Percentiles rank a stretch among this genome's conserved stretches.
Evolutionary conservation across 2,113 vertebrate genomes (phyloP).

Genomic region (Petrocephalus zakoni): DNA sequence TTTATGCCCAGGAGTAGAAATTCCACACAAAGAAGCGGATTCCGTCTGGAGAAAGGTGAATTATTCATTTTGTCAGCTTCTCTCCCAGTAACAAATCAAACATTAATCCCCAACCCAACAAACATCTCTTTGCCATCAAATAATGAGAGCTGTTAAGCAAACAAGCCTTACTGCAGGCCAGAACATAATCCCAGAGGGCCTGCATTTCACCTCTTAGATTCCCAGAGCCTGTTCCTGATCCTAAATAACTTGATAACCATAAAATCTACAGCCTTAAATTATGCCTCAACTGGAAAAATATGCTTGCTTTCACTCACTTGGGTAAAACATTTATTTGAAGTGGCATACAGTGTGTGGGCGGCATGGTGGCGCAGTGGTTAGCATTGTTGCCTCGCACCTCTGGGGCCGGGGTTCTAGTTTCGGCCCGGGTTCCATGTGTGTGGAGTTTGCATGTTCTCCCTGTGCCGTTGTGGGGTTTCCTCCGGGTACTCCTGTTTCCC

Average conservation of each 20-base stretch:
- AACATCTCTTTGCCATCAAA: not conserved
- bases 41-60: constrained; percentile 31
- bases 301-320: not conserved
- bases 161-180: constrained; percentile 15
- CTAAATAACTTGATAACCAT: not conserved
- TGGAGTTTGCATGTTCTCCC: no score
- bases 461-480: no score
- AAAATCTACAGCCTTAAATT: not conserved
- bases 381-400: no score
- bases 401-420: no score
- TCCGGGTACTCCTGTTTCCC: no score
- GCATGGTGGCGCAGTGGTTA: no score
- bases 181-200: constrained; percentile 22
- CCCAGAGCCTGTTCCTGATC: not conserved
- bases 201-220: not conserved
- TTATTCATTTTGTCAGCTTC: constrained; percentile 36
- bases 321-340: not conserved
- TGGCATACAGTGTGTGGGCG: not conserved
- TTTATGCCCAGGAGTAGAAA: constrained; percentile 22
- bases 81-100: constrained; percentile 34
- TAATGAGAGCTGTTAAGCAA: constrained; percentile 11
- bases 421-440: no score
- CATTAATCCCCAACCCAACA: constrained; percentile 27
- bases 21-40: constrained; percentile 37
- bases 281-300: not conserved